Conservation (phyloP, 2,888 invertebrate species). For the Oscheius sp. region DNA sequence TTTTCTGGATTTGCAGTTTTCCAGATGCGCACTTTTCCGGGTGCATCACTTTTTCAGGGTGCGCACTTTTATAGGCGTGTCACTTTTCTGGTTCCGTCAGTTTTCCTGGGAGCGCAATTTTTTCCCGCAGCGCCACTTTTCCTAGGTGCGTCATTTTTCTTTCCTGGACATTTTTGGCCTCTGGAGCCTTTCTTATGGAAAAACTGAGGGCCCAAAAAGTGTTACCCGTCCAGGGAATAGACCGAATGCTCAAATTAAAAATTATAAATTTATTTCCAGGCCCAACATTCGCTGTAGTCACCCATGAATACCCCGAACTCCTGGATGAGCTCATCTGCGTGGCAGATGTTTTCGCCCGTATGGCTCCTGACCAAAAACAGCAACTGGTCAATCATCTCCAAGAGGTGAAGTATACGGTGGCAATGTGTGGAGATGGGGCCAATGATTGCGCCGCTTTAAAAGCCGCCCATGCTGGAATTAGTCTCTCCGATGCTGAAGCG, state of each 20-base stretch:
- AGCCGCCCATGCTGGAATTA: conserved; percentile 75
- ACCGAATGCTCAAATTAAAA: neutral
- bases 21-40: too few species aligned
- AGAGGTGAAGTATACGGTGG: conserved; percentile 74
- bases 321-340: conserved; percentile 67
- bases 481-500: conserved; percentile 77
- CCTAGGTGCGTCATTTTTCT: too few species aligned
- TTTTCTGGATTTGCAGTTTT: too few species aligned
- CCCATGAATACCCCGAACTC: conserved; percentile 70
- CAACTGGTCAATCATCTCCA: conserved; percentile 77
- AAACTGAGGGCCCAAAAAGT: neutral
- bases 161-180: too few species aligned
- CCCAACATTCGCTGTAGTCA: conserved; percentile 67
- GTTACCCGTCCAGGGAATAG: neutral
- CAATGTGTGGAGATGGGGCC: conserved; percentile 77
- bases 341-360: conserved; percentile 74
- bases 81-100: too few species aligned
- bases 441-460: conserved; percentile 76
- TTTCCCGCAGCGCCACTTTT: too few species aligned
- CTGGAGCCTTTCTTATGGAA: neutral
- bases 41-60: too few species aligned
- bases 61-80: too few species aligned
- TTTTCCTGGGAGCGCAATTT: too few species aligned
- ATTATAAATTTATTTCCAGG: conserved; percentile 28
- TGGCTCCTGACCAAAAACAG: conserved; percentile 80